Percentiles rank a stretch among this genome's conserved stretches.
These are phyloP conservation scores for Tonatia bakeri DNA, from an alignment of 2,113 vertebrate species.

Conservation along the genomic window DNA sequence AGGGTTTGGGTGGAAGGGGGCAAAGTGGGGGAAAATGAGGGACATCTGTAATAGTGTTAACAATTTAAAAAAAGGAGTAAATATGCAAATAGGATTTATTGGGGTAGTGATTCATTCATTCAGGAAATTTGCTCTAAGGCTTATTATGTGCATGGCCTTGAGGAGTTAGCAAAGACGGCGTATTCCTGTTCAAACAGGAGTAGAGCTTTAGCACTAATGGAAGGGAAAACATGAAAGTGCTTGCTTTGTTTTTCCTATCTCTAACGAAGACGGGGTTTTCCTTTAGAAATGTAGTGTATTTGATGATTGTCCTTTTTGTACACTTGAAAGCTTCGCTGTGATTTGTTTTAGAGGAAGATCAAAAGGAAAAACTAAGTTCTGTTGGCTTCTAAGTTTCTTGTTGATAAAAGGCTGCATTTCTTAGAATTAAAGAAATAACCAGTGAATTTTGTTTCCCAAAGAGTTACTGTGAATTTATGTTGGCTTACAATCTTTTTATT, in stretches of 20 bases:
- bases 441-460: constrained; percentile 32
- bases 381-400: background rate
- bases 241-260: background rate
- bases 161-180: background rate
- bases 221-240: background rate
- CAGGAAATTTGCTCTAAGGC: background rate
- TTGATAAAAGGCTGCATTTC: background rate
- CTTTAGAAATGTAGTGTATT: constrained; percentile 33
- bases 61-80: background rate
- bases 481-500: background rate
- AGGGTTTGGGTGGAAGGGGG: too few relatives aligned
- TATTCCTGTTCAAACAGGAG: background rate
- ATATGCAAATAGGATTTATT: background rate
- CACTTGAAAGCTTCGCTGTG: background rate
- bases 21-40: too few relatives aligned
- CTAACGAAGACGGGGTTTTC: background rate
- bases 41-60: too few relatives aligned
- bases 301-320: background rate
- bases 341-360: constrained; percentile 26
- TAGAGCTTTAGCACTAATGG: background rate
- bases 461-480: background rate
- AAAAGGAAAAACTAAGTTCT: background rate
- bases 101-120: background rate
- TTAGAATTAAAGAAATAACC: background rate
- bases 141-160: background rate